Percentiles rank a stretch among this genome's conserved stretches.
Conservation (phyloP, 2,797 vertebrate species). For the Dendrocincla tyrannina region DNA sequence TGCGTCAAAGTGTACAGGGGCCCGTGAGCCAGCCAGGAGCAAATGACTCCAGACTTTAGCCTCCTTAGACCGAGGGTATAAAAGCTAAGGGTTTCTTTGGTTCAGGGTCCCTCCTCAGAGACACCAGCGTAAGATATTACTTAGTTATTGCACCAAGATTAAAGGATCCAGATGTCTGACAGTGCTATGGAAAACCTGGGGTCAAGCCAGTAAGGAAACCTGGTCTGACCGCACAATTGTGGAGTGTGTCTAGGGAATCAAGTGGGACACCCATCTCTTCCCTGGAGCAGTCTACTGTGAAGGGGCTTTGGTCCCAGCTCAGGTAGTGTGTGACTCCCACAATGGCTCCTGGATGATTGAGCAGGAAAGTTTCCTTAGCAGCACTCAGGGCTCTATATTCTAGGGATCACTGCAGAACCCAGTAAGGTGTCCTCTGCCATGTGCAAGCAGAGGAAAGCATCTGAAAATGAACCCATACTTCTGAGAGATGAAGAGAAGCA, state of each 20-base stretch:
- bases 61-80: not conserved
- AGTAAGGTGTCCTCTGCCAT: fast-evolving
- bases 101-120: fast-evolving
- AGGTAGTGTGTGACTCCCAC: not conserved
- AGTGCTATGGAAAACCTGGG: not conserved
- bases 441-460: not conserved
- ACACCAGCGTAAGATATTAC: not conserved
- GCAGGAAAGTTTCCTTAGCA: not conserved
- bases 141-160: not conserved
- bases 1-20: no score
- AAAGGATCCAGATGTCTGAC: not conserved
- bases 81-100: not conserved
- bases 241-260: no score
- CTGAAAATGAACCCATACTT: fast-evolving
- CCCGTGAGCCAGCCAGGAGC: not conserved
- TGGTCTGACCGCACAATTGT: not conserved
- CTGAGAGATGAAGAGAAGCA: not conserved
- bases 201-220: not conserved
- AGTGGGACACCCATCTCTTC: not conserved
- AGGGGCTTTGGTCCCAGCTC: not conserved
- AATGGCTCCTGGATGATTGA: not conserved
- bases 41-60: fast-evolving
- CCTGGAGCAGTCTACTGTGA: not conserved
- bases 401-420: not conserved
- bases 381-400: not conserved